Evolutionary conservation across 2,797 vertebrate species (phyloP), one percentile per base, ranked within the genome.

Genomic region (Rhincodon typus): DNA sequence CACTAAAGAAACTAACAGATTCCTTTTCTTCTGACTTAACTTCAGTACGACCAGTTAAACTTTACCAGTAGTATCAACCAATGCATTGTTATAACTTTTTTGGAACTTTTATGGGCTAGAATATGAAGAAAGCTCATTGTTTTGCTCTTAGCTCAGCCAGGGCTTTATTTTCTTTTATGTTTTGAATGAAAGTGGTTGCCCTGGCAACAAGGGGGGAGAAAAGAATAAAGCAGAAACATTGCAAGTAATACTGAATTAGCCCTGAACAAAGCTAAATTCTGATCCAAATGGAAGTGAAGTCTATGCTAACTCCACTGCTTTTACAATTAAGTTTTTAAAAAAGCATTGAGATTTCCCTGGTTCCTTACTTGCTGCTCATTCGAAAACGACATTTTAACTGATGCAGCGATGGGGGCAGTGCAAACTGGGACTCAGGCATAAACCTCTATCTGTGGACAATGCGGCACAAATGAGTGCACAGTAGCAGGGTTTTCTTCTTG

Each of bases 401-500:
- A 50, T 34, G 96, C 96, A 96, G 97, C 97, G 97, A 97, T 97
- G 97, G 97, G 97, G 96, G 84, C 96, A 95, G 69, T 91, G 79
- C 91, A 95, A 27, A 42, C 82, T 70, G 77, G 90, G 25, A 66
- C 69, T 87, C 42, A 70, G 96, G 88, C 77, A 94, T 95, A 96
- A 98, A 97, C 97, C 97, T 97, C 97, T 96, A 96, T 96, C 97
- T 97, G 96, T 97, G 97, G 97, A 98, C 98, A 97, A 97, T 97
- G 97, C 97, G 97, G 98, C 98, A 98, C 98, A 97, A 98, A 97
- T 97, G 97, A 98, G 97, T 96, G 97, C 98, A 94, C 97, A 97
- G 98, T 96, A 98, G 98, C 97, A 96, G 97, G 97, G 97, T 98
- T 98, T 98, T 98, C 97, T 98, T 98, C 97, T 96, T 96, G 96